phyloP scores from a whole-genome alignment of 2,888 invertebrate species.

The Marronus borbonicus region DNA sequence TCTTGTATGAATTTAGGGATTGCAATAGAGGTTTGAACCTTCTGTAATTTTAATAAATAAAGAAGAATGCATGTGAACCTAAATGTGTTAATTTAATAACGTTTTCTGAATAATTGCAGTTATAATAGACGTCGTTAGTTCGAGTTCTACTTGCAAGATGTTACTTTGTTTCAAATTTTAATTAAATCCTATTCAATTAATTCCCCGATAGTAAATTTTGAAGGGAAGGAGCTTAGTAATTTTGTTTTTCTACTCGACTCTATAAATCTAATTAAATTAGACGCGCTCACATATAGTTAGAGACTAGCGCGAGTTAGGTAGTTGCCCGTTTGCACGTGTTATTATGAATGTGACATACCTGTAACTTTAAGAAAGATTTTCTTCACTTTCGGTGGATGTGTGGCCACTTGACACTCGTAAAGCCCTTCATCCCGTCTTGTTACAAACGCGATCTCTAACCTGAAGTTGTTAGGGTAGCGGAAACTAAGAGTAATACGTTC shows the following conservation, averaged over 20 bases:
- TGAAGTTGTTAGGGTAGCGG: conserved; percentile 77
- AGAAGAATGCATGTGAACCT: not conserved
- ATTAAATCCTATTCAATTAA: conserved; percentile 32
- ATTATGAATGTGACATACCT: conserved; percentile 58
- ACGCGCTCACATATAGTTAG: not conserved
- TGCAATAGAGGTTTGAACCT: no score
- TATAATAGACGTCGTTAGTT: no score
- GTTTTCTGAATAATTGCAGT: no score
- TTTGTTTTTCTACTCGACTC: conserved; percentile 11
- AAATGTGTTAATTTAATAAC: not conserved
- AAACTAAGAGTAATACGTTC: conserved; percentile 75
- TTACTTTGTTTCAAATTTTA: conserved; percentile 22
- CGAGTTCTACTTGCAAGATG: not conserved
- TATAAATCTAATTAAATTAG: conserved; percentile 33
- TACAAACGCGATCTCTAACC: conserved; percentile 75
- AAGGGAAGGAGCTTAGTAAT: not conserved
- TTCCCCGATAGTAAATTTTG: conserved; percentile 16
- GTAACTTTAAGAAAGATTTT: conserved; percentile 75
- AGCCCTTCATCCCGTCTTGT: conserved; percentile 76
- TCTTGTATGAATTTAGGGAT: no score
- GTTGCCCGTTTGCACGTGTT: not conserved
- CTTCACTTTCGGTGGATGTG: conserved; percentile 76
- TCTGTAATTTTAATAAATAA: no score
- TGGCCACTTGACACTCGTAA: conserved; percentile 79
- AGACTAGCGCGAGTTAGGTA: not conserved